Evolutionary conservation across 2,888 invertebrate genomes (phyloP), one percentile per base, ranked within the genome.

Genomic region (Ametastegia equiseti): DNA sequence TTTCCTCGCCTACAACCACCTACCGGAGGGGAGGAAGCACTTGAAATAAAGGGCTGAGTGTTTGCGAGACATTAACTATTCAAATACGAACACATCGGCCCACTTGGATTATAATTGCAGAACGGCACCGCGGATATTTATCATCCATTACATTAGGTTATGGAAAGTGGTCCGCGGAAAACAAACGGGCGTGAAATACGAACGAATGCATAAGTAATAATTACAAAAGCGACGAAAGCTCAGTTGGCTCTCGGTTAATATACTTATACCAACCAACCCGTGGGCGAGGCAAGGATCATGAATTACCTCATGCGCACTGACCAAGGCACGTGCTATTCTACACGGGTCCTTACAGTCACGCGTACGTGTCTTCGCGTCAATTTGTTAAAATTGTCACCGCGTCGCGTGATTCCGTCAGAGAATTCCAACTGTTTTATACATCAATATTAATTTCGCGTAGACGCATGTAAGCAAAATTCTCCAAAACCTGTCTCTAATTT

Each of bases 151-250:
- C 80, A 80, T 80, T 80, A 73, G 71, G 60, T 75, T 60, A 60
- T 54, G 80, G 80, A 75, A 80, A 80, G 71, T 80, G 71, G 80
- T 60, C 30, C 80, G 39, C 71, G 81, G 78, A 84, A 85, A 84
- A 81, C 82, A 84, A 86, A 85, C 84, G 85, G 84, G 85, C 86
- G 85, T 83, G 83, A 86, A 86, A 85, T 85, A 84, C 84, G 84
- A 84, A 83, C 84, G 83, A 84, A 86, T 86, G 83, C 86, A 85
- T 86, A 85, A 86, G 86, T 86, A 84, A 86, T 83, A 83, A 84
- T 75, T 75, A 75, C 75, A 75, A 54, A 54, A n/a, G 50, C 50
- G 36, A 75, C 36, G 33, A 54, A 54, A 75, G 75, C 75, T 54
- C 36, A n/a, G 30, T 45, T 36, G 50, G 19, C 54, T 36, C 27